These are phyloP conservation scores for Matsumurasca onukii DNA, from an alignment of 1,140 invertebrate genomes.

Conservation along the genomic window DNA sequence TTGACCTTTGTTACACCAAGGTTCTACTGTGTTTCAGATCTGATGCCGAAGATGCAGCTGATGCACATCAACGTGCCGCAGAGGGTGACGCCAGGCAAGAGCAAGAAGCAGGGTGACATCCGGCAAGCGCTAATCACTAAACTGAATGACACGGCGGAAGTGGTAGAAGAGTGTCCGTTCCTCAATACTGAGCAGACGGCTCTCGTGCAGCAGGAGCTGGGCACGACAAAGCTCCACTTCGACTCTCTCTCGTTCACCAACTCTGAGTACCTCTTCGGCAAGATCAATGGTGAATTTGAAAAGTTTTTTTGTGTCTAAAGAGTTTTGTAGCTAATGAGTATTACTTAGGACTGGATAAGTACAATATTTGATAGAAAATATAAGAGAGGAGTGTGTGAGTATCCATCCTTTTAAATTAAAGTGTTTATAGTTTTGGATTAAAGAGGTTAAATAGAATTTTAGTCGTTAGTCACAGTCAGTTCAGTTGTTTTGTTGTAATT, in stretches of 20 bases:
- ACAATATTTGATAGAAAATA: background rate
- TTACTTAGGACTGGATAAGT: background rate
- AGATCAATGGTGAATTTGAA: slow-evolving; percentile 16
- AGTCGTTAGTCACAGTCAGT: too few species aligned
- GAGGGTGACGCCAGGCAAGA: slow-evolving; percentile 9
- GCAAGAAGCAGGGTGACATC: slow-evolving; percentile 38
- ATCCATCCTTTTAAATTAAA: too few species aligned
- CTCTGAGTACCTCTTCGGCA: slow-evolving; percentile 13
- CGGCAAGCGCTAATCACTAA: slow-evolving; percentile 29
- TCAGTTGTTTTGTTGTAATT: background rate
- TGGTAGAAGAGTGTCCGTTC: slow-evolving; percentile 31
- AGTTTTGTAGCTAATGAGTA: too few species aligned
- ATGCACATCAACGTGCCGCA: slow-evolving; percentile 34
- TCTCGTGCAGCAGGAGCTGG: slow-evolving; percentile 29
- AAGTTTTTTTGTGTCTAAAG: too few species aligned
- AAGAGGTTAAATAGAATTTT: too few species aligned
- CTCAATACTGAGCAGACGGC: slow-evolving; percentile 26
- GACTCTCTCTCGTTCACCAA: slow-evolving; percentile 24
- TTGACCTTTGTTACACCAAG: too few species aligned
- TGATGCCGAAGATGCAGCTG: slow-evolving; percentile 30
- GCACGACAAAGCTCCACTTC: slow-evolving; percentile 20
- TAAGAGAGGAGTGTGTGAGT: background rate
- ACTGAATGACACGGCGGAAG: background rate
- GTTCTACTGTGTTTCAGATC: too few species aligned
- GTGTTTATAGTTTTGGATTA: too few species aligned